phyloP scores from a whole-genome alignment of 2,888 invertebrate species.

The Platypus cylindrus region DNA sequence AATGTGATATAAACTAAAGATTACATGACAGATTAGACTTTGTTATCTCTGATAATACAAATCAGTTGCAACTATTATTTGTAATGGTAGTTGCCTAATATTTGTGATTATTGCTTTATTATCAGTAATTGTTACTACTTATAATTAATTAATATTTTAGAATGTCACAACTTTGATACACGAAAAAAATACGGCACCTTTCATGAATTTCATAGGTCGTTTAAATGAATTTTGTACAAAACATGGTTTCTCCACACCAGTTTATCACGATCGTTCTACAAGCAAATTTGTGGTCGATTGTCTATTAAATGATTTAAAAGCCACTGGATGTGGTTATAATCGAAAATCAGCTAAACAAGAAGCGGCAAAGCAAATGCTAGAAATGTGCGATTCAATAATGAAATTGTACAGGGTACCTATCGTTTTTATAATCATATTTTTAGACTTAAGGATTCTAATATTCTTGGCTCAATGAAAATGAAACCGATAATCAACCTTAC shows the following conservation, averaged over 20 bases:
- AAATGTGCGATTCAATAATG: slow-evolving; percentile 13
- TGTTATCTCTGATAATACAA: too few relatives aligned
- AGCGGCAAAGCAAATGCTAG: slow-evolving; percentile 16
- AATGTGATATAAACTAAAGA: too few relatives aligned
- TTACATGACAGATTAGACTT: too few relatives aligned
- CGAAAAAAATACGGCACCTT: neutral
- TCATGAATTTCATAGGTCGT: slow-evolving; percentile 15
- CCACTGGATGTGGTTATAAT: slow-evolving; percentile 13
- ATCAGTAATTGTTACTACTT: too few relatives aligned
- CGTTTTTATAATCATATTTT: slow-evolving; percentile 4
- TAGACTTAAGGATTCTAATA: slow-evolving; percentile 2
- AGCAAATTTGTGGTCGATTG: slow-evolving; percentile 14
- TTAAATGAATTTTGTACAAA: slow-evolving; percentile 16
- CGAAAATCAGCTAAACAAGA: slow-evolving; percentile 18
- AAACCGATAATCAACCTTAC: too few relatives aligned
- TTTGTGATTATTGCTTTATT: neutral
- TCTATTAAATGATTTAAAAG: slow-evolving; percentile 8
- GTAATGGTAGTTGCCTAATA: too few relatives aligned
- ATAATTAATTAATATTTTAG: slow-evolving; percentile 1
- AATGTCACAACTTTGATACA: neutral
- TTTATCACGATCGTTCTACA: slow-evolving; percentile 9
- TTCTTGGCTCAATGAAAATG: too few relatives aligned
- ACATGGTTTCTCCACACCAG: slow-evolving; percentile 10
- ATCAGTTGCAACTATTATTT: neutral
- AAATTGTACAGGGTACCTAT: slow-evolving; percentile 2